phyloP scores from a whole-genome alignment of 2,888 invertebrate genomes.

The Hyalella azteca region DNA sequence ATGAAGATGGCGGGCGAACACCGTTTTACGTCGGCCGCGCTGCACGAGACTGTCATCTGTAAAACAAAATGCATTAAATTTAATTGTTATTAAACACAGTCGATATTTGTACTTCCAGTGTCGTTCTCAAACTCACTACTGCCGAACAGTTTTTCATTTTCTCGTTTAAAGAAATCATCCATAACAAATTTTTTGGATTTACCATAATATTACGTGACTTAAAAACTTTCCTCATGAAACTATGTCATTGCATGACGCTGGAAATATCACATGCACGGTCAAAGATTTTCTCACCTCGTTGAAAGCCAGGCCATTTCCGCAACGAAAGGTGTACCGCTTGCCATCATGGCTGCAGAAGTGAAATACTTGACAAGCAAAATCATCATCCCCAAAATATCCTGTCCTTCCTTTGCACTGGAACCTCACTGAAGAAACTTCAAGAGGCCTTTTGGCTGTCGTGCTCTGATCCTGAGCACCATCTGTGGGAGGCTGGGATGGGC shows the following conservation, averaged over 20 bases:
- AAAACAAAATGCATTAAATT: no score
- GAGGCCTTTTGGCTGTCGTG: conserved; percentile 23
- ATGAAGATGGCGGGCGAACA: conserved; percentile 13
- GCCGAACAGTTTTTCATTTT: no score
- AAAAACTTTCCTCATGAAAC: no score
- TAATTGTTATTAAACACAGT: no score
- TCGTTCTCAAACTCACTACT: no score
- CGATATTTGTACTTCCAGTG: no score
- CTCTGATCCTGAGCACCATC: background rate
- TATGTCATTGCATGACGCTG: no score
- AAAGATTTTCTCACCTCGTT: conserved; percentile 46
- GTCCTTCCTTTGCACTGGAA: conserved; percentile 46
- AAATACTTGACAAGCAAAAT: conserved; percentile 53
- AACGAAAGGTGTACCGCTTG: conserved; percentile 49
- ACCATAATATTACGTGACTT: no score
- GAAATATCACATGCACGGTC: no score
- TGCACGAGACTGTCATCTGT: conserved; percentile 13
- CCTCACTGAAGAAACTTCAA: conserved; percentile 41
- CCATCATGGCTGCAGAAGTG: conserved; percentile 47
- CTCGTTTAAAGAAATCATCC: no score
- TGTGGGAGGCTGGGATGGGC: background rate
- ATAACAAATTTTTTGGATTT: no score
- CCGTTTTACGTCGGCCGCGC: background rate
- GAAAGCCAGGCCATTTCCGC: conserved; percentile 45
- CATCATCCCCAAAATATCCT: conserved; percentile 54